Percentiles rank a stretch among this genome's conserved stretches.
Evolutionary conservation across 2,888 invertebrate species (phyloP).

Genomic region (Orthonychiurus folsomi): DNA sequence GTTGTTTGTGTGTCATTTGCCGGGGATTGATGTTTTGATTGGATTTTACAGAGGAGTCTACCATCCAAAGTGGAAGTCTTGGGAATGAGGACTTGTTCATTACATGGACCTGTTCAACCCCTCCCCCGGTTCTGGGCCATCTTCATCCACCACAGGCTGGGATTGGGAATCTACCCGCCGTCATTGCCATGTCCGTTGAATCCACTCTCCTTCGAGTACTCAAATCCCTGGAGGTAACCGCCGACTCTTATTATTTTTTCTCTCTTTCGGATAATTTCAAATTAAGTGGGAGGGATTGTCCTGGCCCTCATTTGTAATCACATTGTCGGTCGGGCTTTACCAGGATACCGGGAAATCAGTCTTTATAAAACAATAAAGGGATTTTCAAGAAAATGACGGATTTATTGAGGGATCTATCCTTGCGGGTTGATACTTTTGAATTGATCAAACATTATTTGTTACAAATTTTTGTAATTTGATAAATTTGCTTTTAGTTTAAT

Average conservation of each 20-base stretch:
- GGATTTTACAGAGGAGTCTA: slow-evolving; percentile 33
- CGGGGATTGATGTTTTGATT: background rate
- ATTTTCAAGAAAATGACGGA: slow-evolving; percentile 2
- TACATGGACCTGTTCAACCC: slow-evolving; percentile 40
- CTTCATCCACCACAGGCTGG: slow-evolving; percentile 25
- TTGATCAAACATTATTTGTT: no score
- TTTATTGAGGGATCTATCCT: no score
- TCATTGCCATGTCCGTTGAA: slow-evolving; percentile 50
- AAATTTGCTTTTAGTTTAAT: background rate
- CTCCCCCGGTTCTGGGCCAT: slow-evolving; percentile 39
- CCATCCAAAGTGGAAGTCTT: slow-evolving; percentile 35
- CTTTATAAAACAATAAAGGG: background rate
- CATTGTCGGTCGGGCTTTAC: no score
- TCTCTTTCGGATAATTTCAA: background rate
- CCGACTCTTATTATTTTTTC: no score
- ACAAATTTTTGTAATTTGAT: no score
- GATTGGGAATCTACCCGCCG: slow-evolving; percentile 32
- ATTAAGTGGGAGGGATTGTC: background rate
- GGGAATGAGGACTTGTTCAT: slow-evolving; percentile 40
- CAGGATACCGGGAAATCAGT: background rate
- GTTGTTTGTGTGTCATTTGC: background rate
- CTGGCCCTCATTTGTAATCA: slow-evolving; percentile 1
- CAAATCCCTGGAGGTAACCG: slow-evolving; percentile 46
- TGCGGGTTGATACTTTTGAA: no score
- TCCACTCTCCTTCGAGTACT: slow-evolving; percentile 50